Conservation (phyloP, 1,140 invertebrate genomes). For the Ostrea edulis region DNA sequence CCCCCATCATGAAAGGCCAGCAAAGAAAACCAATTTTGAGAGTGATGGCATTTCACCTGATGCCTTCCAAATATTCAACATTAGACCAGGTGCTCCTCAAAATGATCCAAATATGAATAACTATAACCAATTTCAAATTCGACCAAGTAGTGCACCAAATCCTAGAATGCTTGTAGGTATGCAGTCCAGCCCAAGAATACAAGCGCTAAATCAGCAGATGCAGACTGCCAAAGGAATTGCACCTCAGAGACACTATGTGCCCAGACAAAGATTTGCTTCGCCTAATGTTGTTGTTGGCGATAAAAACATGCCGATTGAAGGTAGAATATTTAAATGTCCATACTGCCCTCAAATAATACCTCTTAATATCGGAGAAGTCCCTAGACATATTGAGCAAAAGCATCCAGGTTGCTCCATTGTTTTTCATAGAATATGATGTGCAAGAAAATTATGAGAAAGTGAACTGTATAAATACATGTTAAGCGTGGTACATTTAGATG, state of each 20-base stretch:
- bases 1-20: not conserved
- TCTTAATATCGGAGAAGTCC: constrained; percentile 60
- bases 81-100: constrained; percentile 54
- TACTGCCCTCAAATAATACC: constrained; percentile 62
- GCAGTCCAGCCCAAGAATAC: constrained; percentile 17
- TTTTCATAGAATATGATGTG: constrained; percentile 46
- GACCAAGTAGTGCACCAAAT: constrained; percentile 9
- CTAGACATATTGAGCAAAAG: constrained; percentile 61
- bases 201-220: constrained; percentile 31
- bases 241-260: not conserved
- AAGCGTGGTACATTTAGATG: too few relatives aligned
- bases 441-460: not conserved
- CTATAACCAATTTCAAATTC: constrained; percentile 45
- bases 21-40: constrained; percentile 11
- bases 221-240: constrained; percentile 1
- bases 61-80: constrained; percentile 70
- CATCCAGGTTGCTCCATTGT: constrained; percentile 60
- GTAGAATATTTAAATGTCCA: constrained; percentile 62
- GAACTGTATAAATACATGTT: too few relatives aligned
- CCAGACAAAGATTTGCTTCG: constrained; percentile 6
- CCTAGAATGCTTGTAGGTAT: not conserved
- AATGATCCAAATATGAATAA: not conserved
- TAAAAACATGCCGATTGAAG: constrained; percentile 38
- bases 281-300: not conserved
- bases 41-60: constrained; percentile 62